Conservation (phyloP, 2,113 vertebrate species). For the Pachyramphus minor region DNA sequence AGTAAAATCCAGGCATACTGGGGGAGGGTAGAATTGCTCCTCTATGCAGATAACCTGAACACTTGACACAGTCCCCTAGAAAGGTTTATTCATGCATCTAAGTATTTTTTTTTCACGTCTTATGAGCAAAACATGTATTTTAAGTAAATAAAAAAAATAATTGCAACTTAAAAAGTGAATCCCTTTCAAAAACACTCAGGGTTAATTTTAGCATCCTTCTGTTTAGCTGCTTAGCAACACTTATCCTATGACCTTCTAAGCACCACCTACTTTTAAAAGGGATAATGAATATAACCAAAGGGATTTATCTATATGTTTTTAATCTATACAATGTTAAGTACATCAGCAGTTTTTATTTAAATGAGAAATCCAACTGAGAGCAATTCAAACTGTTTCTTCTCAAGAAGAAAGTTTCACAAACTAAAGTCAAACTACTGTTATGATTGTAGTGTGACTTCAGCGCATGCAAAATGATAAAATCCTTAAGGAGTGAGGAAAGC, state of each 20-base stretch:
- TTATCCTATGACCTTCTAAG: conserved; percentile 85
- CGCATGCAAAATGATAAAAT: background rate
- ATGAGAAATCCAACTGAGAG: background rate
- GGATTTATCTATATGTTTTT: conserved; percentile 66
- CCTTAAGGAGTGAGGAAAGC: conserved; percentile 9
- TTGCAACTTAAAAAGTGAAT: conserved; percentile 59
- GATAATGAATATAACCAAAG: conserved; percentile 79
- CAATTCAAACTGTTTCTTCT: background rate
- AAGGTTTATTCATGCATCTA: background rate
- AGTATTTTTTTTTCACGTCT: background rate
- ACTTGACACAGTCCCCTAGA: background rate
- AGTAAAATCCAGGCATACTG: background rate
- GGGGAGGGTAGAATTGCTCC: background rate
- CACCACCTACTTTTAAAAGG: conserved; percentile 82
- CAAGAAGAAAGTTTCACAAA: background rate
- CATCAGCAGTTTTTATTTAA: background rate
- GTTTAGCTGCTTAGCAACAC: conserved; percentile 86
- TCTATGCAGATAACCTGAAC: background rate
- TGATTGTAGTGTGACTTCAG: background rate
- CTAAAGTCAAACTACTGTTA: background rate
- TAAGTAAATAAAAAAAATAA: conserved; percentile 11
- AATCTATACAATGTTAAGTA: background rate
- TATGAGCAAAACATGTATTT: background rate
- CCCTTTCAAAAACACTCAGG: conserved; percentile 68
- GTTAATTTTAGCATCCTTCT: conserved; percentile 87